These are phyloP conservation scores for Gallinago paraguaiae DNA, from an alignment of 2,113 vertebrate species.

Conservation along the genomic window DNA sequence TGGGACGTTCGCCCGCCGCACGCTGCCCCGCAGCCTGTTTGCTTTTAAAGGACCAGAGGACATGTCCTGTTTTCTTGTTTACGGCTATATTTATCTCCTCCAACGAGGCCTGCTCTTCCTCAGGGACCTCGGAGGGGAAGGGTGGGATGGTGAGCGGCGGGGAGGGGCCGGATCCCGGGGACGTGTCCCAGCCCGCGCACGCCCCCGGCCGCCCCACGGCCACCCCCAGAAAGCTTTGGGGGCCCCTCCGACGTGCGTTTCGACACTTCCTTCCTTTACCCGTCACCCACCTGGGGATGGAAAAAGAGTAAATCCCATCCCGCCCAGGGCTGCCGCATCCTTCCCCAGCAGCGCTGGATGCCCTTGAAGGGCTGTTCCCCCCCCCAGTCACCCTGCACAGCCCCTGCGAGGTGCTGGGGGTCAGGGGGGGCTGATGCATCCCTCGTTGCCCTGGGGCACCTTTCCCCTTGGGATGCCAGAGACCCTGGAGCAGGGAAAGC, in stretches of 20 bases:
- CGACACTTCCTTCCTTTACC: slow-evolving; percentile 2
- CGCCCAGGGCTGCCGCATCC: not conserved
- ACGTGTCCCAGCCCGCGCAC: not conserved
- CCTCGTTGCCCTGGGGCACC: rapidly evolving
- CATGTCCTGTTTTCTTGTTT: slow-evolving; percentile 70
- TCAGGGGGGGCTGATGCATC: not conserved
- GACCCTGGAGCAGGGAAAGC: not conserved
- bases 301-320: not conserved
- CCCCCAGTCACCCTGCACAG: not conserved
- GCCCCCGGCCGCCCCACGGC: not conserved
- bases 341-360: not conserved
- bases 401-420: rapidly evolving
- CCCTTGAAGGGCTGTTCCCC: not conserved
- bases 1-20: not conserved
- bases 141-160: not conserved
- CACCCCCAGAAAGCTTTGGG: not conserved
- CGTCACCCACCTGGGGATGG: not conserved
- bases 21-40: not conserved
- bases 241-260: not conserved
- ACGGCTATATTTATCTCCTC: slow-evolving; percentile 68
- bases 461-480: not conserved
- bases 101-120: slow-evolving; percentile 51
- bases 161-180: slow-evolving; percentile 16
- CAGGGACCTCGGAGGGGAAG: slow-evolving; percentile 60
- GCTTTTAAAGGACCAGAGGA: not conserved